Percentiles rank a stretch among this genome's conserved stretches.
Evolutionary conservation across 1,140 invertebrate species (phyloP).

Genomic region (Aphelenchoides besseyi): DNA sequence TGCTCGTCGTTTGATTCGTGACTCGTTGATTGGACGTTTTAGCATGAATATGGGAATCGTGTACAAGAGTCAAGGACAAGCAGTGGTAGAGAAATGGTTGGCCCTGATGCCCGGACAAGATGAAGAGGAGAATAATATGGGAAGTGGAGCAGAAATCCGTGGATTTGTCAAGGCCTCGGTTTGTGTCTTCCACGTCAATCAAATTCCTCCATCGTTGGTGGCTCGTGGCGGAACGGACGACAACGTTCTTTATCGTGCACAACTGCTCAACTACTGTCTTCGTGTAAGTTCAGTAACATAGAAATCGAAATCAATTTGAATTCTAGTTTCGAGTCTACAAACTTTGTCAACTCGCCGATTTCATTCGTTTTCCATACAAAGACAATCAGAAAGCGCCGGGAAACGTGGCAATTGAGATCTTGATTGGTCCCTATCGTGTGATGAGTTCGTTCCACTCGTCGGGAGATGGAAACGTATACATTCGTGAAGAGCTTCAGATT

Average conservation of each 20-base stretch:
- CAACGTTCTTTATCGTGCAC: slow-evolving; percentile 28
- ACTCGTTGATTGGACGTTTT: slow-evolving; percentile 34
- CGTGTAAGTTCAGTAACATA: slow-evolving; percentile 6
- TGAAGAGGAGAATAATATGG: slow-evolving; percentile 19
- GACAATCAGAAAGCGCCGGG: slow-evolving; percentile 14
- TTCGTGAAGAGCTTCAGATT: slow-evolving; percentile 46
- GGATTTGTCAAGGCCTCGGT: slow-evolving; percentile 35
- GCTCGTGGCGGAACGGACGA: slow-evolving; percentile 1
- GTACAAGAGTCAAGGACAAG: slow-evolving; percentile 30
- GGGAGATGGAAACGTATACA: slow-evolving; percentile 39
- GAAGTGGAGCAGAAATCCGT: slow-evolving; percentile 24
- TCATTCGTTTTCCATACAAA: slow-evolving; percentile 28
- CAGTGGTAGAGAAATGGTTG: slow-evolving; percentile 35
- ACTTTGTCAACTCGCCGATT: slow-evolving; percentile 40
- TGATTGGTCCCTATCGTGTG: slow-evolving; percentile 22
- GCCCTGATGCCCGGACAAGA: slow-evolving; percentile 22
- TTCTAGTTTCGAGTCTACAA: slow-evolving; percentile 40
- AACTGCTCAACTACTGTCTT: slow-evolving; percentile 25
- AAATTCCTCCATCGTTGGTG: slow-evolving; percentile 22
- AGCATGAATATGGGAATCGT: slow-evolving; percentile 31
- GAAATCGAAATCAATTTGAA: slow-evolving; percentile 9
- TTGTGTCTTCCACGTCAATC: slow-evolving; percentile 17
- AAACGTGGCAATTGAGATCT: slow-evolving; percentile 28
- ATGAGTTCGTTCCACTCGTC: slow-evolving; percentile 17
- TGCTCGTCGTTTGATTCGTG: slow-evolving; percentile 28